Evolutionary conservation across 2,888 invertebrate species (phyloP).

Genomic region (Pachliopta kotzebuea): DNA sequence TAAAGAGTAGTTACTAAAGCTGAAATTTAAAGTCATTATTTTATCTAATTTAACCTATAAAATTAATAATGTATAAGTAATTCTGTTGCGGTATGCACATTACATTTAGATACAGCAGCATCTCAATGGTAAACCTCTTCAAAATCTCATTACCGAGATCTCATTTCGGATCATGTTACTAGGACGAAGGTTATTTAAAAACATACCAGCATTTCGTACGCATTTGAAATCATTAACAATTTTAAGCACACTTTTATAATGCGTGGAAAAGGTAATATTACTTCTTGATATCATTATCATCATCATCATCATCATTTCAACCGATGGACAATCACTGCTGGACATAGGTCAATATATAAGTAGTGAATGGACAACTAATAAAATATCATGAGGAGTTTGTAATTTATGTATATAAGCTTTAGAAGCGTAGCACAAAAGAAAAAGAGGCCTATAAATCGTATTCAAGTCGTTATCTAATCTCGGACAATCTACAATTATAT

Average conservation of each 20-base stretch:
- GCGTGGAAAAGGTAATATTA: not conserved
- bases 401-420: not conserved
- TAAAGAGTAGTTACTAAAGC: no score
- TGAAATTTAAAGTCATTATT: no score
- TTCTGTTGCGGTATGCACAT: not conserved
- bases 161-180: not conserved
- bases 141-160: constrained; percentile 11
- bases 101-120: not conserved
- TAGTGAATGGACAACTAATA: no score
- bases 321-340: no score
- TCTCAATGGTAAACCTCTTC: constrained; percentile 5
- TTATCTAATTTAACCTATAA: not conserved
- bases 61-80: not conserved
- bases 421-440: not conserved
- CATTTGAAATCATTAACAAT: not conserved
- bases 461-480: not conserved
- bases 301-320: no score
- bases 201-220: not conserved
- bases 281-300: no score
- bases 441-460: not conserved
- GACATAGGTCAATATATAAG: no score
- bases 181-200: not conserved
- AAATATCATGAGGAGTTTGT: not conserved
- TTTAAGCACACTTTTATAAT: not conserved
- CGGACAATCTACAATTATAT: not conserved